phyloP scores from a whole-genome alignment of 2,797 vertebrate species.

The Melanotaenia parkinsoni region DNA sequence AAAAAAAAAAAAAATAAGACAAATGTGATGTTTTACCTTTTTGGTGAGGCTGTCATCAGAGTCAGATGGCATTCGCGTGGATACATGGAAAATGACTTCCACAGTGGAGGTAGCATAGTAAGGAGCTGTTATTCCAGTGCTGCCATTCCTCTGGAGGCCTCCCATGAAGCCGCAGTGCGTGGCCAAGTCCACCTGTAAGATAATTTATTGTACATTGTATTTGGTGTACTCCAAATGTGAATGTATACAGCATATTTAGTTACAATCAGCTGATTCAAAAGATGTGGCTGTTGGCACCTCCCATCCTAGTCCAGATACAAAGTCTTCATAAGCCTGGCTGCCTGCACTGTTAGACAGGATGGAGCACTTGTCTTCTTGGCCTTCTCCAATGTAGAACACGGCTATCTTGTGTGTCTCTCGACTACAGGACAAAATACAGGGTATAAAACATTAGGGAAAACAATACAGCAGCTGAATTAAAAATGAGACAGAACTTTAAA shows the following conservation, averaged over 20 bases:
- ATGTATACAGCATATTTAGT: background rate
- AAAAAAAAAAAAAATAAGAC: background rate
- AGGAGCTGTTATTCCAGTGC: conserved; percentile 94
- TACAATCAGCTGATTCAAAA: conserved; percentile 21
- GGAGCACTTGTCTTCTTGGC: conserved; percentile 98
- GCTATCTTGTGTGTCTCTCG: conserved; percentile 99
- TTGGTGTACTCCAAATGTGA: background rate
- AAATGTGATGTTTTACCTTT: conserved; percentile 84
- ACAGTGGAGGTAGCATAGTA: conserved; percentile 97
- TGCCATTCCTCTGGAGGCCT: conserved; percentile 96
- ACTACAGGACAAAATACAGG: conserved; percentile 72
- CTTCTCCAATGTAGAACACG: conserved; percentile 97
- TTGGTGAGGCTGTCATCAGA: conserved; percentile 96
- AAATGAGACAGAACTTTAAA: conserved; percentile 24
- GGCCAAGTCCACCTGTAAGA: conserved; percentile 91
- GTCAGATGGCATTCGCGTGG: conserved; percentile 95
- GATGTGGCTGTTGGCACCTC: conserved; percentile 84
- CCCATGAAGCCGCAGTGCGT: conserved; percentile 99
- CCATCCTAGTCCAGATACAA: conserved; percentile 98
- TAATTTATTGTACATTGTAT: background rate
- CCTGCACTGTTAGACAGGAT: conserved; percentile 94
- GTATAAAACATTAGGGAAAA: conserved; percentile 3
- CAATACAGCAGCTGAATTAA: background rate
- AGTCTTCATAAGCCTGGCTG: conserved; percentile 96
- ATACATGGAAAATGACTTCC: conserved; percentile 98